Evolutionary conservation across 2,888 invertebrate species (phyloP).

Genomic region (Chrysomela aeneicollis): DNA sequence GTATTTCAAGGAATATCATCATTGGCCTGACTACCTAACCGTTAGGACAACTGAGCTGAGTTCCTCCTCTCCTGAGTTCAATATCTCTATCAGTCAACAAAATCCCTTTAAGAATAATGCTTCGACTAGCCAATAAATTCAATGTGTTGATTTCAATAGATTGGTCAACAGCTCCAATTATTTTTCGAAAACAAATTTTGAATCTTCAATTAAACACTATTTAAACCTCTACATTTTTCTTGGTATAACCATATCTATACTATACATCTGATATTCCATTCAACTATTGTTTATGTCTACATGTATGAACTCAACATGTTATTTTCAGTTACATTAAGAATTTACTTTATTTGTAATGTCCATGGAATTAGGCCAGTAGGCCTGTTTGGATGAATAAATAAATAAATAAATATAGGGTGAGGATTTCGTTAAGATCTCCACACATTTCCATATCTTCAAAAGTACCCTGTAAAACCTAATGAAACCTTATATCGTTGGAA

Average conservation of each 20-base stretch:
- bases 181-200: neutral
- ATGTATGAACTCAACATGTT: neutral
- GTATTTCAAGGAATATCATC: neutral
- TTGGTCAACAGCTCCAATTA: neutral
- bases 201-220: neutral
- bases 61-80: conserved; percentile 1
- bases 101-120: neutral
- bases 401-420: neutral
- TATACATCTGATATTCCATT: neutral
- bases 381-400: neutral
- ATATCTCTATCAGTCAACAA: neutral
- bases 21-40: neutral
- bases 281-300: neutral
- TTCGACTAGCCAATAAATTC: neutral
- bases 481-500: too few relatives aligned
- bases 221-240: neutral
- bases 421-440: too few relatives aligned
- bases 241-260: neutral
- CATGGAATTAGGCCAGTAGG: neutral
- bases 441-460: too few relatives aligned
- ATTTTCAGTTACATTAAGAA: neutral
- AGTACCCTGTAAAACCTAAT: too few relatives aligned
- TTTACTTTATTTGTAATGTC: neutral
- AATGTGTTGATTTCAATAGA: neutral
- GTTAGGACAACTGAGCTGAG: neutral